A percentile compares a stretch with the other conserved stretches of the same genome.
phyloP scores from a whole-genome alignment of 2,888 invertebrate genomes.

The Opisthograptis luteolata region DNA sequence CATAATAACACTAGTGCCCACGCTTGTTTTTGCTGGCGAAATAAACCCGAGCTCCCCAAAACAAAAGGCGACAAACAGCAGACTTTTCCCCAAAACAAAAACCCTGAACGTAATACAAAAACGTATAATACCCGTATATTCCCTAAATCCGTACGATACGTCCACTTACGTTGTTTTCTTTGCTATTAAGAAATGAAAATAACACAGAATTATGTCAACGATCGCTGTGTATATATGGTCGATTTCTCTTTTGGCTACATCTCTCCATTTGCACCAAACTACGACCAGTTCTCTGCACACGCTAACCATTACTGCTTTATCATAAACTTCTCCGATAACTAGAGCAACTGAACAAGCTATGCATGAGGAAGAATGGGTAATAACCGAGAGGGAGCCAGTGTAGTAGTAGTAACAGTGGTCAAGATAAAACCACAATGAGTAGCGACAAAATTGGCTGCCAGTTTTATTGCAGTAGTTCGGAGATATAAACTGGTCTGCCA shows the following conservation, averaged over 20 bases:
- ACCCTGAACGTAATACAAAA: constrained; percentile 15
- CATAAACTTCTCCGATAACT: not conserved
- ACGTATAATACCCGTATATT: constrained; percentile 29
- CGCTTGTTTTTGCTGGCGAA: not conserved
- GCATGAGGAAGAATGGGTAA: not conserved
- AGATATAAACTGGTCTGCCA: constrained; percentile 27
- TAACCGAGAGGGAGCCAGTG: not conserved
- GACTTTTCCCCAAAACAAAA: constrained; percentile 18
- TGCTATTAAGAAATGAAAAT: constrained; percentile 40
- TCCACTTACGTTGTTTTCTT: constrained; percentile 38
- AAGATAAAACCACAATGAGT: constrained; percentile 39
- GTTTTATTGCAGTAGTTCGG: constrained; percentile 32
- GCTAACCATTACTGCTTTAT: constrained; percentile 6
- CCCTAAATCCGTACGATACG: constrained; percentile 31
- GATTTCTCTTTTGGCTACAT: constrained; percentile 24
- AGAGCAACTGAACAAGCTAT: constrained; percentile 6
- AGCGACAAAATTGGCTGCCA: constrained; percentile 37
- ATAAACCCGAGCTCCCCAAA: not conserved
- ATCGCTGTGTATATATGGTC: constrained; percentile 28
- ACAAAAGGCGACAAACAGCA: constrained; percentile 13
- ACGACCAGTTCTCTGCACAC: not conserved
- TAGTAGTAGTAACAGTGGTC: constrained; percentile 30
- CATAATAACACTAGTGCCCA: no score
- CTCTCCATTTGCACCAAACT: constrained; percentile 12
- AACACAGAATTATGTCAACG: constrained; percentile 33